phyloP scores from a whole-genome alignment of 1,140 invertebrate genomes.

The Apis dorsata region DNA sequence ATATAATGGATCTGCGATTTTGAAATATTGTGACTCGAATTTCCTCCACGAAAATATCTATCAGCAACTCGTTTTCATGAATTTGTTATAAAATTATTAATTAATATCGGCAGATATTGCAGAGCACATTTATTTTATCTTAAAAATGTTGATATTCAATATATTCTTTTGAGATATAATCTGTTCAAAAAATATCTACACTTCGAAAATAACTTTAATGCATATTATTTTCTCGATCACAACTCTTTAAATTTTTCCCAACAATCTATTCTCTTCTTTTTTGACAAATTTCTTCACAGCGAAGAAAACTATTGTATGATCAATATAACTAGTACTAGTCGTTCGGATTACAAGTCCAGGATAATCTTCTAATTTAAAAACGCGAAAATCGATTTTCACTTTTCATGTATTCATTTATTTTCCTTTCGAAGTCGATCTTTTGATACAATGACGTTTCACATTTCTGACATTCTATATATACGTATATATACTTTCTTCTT shows the following conservation, averaged over 20 bases:
- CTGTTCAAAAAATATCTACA: too few species aligned
- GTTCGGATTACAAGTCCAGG: conserved; percentile 36
- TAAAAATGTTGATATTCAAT: too few species aligned
- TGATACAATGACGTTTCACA: conserved; percentile 33
- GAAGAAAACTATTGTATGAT: conserved; percentile 2
- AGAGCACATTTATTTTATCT: too few species aligned
- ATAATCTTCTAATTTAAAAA: conserved; percentile 55
- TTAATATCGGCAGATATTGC: too few species aligned
- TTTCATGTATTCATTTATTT: conserved; percentile 12
- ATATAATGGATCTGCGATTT: too few species aligned
- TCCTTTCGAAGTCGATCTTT: conserved; percentile 26
- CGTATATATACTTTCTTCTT: not conserved
- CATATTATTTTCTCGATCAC: not conserved
- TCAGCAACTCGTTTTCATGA: too few species aligned
- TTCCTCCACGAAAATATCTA: too few species aligned
- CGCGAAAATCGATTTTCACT: not conserved
- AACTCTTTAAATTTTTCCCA: not conserved
- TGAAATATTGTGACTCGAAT: too few species aligned
- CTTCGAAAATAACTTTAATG: too few species aligned
- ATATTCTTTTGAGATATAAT: too few species aligned
- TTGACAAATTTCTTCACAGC: not conserved
- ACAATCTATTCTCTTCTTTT: too few species aligned
- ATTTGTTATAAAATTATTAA: too few species aligned
- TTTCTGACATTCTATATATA: conserved; percentile 36
- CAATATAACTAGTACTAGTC: conserved; percentile 35